Evolutionary conservation across 2,888 invertebrate species (phyloP).

Genomic region (Rhagonycha lutea): DNA sequence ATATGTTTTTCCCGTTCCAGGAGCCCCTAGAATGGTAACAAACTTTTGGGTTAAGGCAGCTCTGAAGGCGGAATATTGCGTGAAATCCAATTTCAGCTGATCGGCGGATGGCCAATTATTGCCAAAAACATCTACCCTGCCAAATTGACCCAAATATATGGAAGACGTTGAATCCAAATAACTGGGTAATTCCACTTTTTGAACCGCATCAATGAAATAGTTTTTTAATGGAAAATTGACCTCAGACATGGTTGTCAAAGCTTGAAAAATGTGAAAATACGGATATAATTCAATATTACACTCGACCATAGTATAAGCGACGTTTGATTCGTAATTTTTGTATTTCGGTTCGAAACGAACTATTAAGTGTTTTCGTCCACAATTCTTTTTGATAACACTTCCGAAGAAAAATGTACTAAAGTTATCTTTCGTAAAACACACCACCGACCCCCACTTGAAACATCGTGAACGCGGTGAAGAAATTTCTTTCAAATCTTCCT

Average conservation of each 20-base stretch:
- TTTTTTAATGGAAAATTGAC: conserved; percentile 68
- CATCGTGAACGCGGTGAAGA: conserved; percentile 53
- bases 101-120: no score
- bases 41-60: no score
- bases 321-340: conserved; percentile 38
- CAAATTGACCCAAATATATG: conserved; percentile 70
- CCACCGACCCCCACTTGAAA: conserved; percentile 69
- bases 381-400: conserved; percentile 63
- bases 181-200: conserved; percentile 46
- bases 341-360: background rate
- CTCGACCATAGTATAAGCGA: conserved; percentile 70
- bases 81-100: no score
- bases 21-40: no score
- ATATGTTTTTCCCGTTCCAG: no score
- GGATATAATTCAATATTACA: conserved; percentile 81
- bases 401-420: conserved; percentile 73
- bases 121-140: conserved; percentile 84
- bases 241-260: conserved; percentile 62
- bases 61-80: no score
- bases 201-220: conserved; percentile 65
- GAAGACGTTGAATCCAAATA: conserved; percentile 45
- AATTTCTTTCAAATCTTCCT: no score
- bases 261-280: conserved; percentile 72
- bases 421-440: conserved; percentile 71
- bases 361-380: conserved; percentile 52